phyloP scores from a whole-genome alignment of 2,888 invertebrate genomes.

The Chymomyza procnemis region DNA sequence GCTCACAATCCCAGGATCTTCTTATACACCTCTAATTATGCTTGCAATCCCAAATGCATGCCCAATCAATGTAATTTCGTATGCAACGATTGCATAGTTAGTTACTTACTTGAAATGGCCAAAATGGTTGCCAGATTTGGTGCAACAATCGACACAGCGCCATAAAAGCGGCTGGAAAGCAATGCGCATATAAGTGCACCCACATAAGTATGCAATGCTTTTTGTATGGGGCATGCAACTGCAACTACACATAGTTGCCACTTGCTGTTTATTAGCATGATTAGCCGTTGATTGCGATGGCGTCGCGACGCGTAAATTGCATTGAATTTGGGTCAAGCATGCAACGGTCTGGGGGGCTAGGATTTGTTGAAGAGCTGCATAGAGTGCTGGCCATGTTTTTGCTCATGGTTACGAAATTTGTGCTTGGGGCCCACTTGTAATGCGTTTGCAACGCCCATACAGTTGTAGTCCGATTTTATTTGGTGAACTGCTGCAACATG shows the following conservation, averaged over 20 bases:
- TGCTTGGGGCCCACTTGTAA: slow-evolving; percentile 61
- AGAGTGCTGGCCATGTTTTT: not conserved
- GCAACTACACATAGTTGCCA: slow-evolving; percentile 5
- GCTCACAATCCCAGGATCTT: not conserved
- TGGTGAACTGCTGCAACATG: too few species aligned
- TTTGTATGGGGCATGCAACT: slow-evolving; percentile 32
- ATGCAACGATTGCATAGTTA: slow-evolving; percentile 24
- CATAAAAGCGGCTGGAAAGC: not conserved
- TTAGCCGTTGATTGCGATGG: slow-evolving; percentile 50
- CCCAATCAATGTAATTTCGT: slow-evolving; percentile 67
- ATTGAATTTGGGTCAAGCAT: slow-evolving; percentile 57
- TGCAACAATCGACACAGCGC: not conserved
- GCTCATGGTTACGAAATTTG: slow-evolving; percentile 26
- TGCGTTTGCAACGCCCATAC: slow-evolving; percentile 55
- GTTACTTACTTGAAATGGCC: slow-evolving; percentile 30
- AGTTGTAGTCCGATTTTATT: too few species aligned
- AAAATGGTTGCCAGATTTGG: not conserved
- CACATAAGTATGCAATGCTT: slow-evolving; percentile 57
- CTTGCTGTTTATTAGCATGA: slow-evolving; percentile 67
- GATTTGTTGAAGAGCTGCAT: not conserved
- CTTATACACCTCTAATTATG: slow-evolving; percentile 13
- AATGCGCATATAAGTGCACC: not conserved
- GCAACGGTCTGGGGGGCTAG: slow-evolving; percentile 1
- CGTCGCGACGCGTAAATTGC: slow-evolving; percentile 48
- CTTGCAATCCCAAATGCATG: slow-evolving; percentile 58